Base-by-base conservation (phyloP, 1,140 invertebrate genomes). In the Apis florea region DNA sequence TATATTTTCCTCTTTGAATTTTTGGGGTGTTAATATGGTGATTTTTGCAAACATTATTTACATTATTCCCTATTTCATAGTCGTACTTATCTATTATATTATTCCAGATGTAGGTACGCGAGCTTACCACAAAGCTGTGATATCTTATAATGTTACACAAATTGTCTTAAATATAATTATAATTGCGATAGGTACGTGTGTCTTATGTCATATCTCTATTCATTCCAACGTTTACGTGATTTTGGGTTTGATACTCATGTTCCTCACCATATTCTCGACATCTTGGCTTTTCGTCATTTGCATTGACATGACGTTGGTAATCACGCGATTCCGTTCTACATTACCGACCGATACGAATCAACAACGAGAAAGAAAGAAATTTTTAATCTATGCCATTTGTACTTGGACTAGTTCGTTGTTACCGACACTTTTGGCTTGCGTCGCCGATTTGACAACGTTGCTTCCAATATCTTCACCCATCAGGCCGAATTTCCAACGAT, bases 261-360 rank as follows among this genome's bases (percentile, higher is more conserved):
- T 89, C 69, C 74, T 89, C 2, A 87, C 87, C 10, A 82, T 92
- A 67, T 84, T 85, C 6, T 82, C 82, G 0, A 86, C 88, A 24
- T 71, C 88, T 15, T 92, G 92, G 91, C 75, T 92, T 54, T 84
- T 91, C 47, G 80, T 90, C 47, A 90, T 91, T 71, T 91, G 91
- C 72, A 86, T 91, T 47, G 92, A 92, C 67, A 89, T 92, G 74
- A 90, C 90, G 4, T 74, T 90, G 21, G 86, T 86, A 12, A 92
- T 92, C 56, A 92, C 92, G 0, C 85, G 88, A 67, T 89, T 93
- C 54, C 84, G 85, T 58, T 92, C 87, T 89, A 68, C 79, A 8
- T 89, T 88, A 1, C 54, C 86, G 1, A 81, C 31, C 31, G 80
- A 84, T 26, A 54, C 67, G 1, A 88, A 85, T 19, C 71, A 69